Conservation (phyloP, 2,797 vertebrate species). For the Falco rusticolus region DNA sequence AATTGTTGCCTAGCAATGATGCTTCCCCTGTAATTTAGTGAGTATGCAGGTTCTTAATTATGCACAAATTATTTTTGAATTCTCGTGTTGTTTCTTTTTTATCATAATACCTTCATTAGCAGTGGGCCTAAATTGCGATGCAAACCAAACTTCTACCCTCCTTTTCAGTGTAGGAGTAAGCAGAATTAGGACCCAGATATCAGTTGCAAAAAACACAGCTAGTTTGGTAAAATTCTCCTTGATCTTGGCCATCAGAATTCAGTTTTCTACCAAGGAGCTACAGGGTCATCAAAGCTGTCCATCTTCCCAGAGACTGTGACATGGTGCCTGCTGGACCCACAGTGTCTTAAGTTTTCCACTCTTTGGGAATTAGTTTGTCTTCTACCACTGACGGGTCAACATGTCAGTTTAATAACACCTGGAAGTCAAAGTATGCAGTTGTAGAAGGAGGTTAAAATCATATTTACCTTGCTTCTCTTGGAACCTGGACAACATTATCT, state of each 20-base stretch:
- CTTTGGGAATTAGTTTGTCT: background rate
- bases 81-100: background rate
- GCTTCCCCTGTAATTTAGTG: conserved; percentile 13
- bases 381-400: background rate
- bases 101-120: background rate
- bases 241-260: background rate
- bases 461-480: background rate
- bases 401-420: background rate
- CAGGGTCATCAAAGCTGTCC: background rate
- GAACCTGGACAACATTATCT: background rate
- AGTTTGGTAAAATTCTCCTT: background rate
- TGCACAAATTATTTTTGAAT: background rate
- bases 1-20: conserved; percentile 31
- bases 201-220: background rate
- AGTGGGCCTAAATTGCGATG: background rate
- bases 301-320: background rate
- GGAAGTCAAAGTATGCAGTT: background rate
- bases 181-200: background rate
- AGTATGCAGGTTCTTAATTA: background rate
- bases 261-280: background rate
- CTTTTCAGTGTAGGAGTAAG: background rate
- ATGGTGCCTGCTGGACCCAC: background rate
- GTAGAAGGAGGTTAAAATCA: background rate
- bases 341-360: background rate
- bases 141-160: background rate